Evolutionary conservation across 2,113 vertebrate species (phyloP), one percentile per base, ranked within the genome.

Genomic region (Artemisiospiza belli): DNA sequence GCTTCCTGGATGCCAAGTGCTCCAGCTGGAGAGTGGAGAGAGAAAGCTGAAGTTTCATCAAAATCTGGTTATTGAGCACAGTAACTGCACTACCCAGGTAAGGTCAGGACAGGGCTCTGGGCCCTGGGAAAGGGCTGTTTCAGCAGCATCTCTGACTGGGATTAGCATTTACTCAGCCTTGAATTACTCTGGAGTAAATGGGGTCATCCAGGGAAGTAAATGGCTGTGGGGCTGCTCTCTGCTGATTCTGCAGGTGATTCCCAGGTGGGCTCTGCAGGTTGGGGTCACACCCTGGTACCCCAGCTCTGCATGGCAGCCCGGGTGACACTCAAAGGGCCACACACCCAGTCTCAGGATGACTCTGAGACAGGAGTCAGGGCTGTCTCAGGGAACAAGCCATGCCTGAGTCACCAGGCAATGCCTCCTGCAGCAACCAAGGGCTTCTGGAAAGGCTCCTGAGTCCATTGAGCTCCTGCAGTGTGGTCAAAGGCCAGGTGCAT

Each of bases 31-130:
- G 6, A 97, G 55, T 0, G 98, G 98, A 43, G 97, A 97, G 87
- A 98, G 64, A 92, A 98, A 96, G 62, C 92, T 99, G 94, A 96
- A 93, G 75, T 99, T 99, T 47, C 73, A 94, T 30, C 98, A 98
- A 95, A 92, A 97, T 41, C 97, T 99, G 69, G 86, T 97, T 64
- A 98, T 99, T 66, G 98, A 98, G 58, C 97, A 98, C 62, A 98
- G 96, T 93, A 99, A 99, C 95, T 79, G 47, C 83, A 97, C 96
- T 24, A 63, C 95, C 35, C 99, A 99, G 98, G 99, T 99, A 19
- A 82, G 90, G 69, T 10, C 41, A 74, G 81, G 31, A 11, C 5
- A 14, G 55, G 28, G 28, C 61, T 41, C 17, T 44, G 73, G 44
- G 73, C 39, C 43, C 46, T 66, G 75, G 89, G 82, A 75, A 69